Evolutionary conservation across 2,888 invertebrate species (phyloP), one percentile per base, ranked within the genome.

Genomic region (Drosophila pseudotakahashii): DNA sequence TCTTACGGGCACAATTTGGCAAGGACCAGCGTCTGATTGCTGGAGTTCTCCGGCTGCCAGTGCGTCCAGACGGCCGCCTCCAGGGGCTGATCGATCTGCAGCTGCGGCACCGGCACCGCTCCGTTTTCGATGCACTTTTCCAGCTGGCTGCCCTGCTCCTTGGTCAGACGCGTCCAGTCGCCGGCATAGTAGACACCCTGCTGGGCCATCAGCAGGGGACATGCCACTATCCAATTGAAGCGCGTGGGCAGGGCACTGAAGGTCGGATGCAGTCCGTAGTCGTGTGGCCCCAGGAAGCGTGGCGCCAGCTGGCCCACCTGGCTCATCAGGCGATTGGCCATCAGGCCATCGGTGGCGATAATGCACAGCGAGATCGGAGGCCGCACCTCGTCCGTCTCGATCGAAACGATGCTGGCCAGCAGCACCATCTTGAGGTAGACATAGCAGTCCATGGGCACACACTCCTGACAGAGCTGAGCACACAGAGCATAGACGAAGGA

Each of bases 381-480:
- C 3, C 85, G 79, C 62, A 88, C 50, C 11, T 84, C 83, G 32
- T 88, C 85, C 1, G 76, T 63, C 70, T 90, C 91, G 32, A 91
- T 81, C 41, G 93, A 92, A 11, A 90, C 92, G 23, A 93, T 81
- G 67, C 93, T 93, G 5, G 92, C 82, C 16, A 93, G 78, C 11
- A 93, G 76, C 7, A 90, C 90, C 75, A 92, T 90, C 81, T 93
- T 93, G 0, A 93, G 77, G 64, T 91, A 91, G 0, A 92, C 90
- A 77, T 91, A 92, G 37, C 91, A 91, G 51, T 91, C 90, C 83
- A 91, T 91, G 4, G 93, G 93, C 39, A 91, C 90, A 5, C 89
- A 76, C 4, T 91, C 85, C 57, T 90, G 88, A 41, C 91, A 89
- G 34, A 93, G 79, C 69, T 92, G 92, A 1, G 92, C 90, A 16